Evolutionary conservation across 2,797 vertebrate species (phyloP).

Genomic region (Apogon talboti): DNA sequence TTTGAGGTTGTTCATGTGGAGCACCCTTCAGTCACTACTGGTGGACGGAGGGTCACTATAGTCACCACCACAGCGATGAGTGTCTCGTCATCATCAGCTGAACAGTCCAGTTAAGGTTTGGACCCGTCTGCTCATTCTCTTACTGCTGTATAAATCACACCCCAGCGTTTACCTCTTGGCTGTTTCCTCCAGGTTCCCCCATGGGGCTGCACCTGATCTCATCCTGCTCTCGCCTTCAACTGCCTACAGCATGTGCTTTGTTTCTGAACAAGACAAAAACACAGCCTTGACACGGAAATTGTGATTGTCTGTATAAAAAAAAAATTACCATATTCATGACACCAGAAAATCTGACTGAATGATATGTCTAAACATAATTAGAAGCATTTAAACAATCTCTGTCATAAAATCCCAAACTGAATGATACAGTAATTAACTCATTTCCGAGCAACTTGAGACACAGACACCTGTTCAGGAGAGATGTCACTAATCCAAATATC

Average conservation of each 20-base stretch:
- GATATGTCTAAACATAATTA: neutral
- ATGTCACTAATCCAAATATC: constrained; percentile 7
- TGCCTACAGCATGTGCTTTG: neutral
- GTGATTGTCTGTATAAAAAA: neutral
- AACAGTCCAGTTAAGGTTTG: neutral
- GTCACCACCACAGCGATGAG: neutral
- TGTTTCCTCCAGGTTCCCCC: neutral
- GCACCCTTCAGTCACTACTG: too few relatives aligned
- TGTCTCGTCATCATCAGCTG: neutral
- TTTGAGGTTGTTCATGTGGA: too few relatives aligned
- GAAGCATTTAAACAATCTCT: neutral
- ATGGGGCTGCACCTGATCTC: neutral
- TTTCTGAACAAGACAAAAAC: neutral
- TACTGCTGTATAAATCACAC: neutral
- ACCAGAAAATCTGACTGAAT: neutral
- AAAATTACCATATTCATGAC: neutral
- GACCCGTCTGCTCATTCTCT: neutral
- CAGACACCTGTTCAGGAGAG: constrained; percentile 2
- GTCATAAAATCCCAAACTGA: neutral
- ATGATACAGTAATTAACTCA: neutral
- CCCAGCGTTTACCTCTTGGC: constrained; percentile 13
- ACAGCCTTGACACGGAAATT: neutral
- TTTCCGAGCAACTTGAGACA: constrained; percentile 9
- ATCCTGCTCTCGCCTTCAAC: neutral
- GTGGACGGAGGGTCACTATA: too few relatives aligned